A percentile compares a stretch with the other conserved stretches of the same genome.
Conservation (phyloP, 2,888 invertebrate genomes). For the Nomada ferruginata region DNA sequence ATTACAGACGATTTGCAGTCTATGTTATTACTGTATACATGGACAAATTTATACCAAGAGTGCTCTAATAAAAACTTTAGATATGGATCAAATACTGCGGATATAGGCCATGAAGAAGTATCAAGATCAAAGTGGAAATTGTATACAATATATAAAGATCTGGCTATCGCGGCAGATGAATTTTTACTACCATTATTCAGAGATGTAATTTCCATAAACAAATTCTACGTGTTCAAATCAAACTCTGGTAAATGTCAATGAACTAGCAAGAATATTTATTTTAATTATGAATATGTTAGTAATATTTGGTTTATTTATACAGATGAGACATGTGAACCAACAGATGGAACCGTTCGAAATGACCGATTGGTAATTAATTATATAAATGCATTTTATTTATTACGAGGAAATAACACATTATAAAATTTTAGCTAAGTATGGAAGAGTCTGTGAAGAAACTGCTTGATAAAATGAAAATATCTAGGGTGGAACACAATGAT, state of each 20-base stretch:
- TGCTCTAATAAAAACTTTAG: constrained; percentile 29
- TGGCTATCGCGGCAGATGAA: constrained; percentile 68
- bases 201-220: constrained; percentile 48
- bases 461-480: constrained; percentile 44
- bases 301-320: not conserved
- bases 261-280: not conserved
- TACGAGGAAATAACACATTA: not conserved
- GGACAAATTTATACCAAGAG: constrained; percentile 53
- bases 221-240: constrained; percentile 14
- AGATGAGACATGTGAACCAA: not conserved
- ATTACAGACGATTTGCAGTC: constrained; percentile 64
- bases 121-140: constrained; percentile 66
- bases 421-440: constrained; percentile 40
- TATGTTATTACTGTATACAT: constrained; percentile 54
- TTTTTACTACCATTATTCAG: constrained; percentile 69
- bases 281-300: not conserved
- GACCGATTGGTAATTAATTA: constrained; percentile 26
- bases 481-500: constrained; percentile 73
- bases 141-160: constrained; percentile 74
- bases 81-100: not conserved
- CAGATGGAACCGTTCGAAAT: not conserved
- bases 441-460: constrained; percentile 44
- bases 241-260: constrained; percentile 28
- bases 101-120: constrained; percentile 25
- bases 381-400: not conserved